A percentile compares a stretch with the other conserved stretches of the same genome.
These are phyloP conservation scores for Phthorimaea operculella DNA, from an alignment of 1,140 invertebrate genomes.

Conservation along the genomic window DNA sequence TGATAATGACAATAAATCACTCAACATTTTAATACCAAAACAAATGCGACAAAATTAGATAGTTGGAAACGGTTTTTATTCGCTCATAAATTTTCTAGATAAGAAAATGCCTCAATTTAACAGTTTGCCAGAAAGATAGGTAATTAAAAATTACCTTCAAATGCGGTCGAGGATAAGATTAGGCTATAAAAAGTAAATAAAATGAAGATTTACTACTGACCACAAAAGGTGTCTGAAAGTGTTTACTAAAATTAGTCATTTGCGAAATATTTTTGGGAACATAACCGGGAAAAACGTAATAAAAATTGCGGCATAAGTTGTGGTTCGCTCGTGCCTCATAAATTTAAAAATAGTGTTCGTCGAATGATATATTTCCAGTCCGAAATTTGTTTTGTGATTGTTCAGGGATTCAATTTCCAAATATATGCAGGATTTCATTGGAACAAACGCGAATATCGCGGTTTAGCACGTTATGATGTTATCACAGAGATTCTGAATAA, in stretches of 20 bases:
- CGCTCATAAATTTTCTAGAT: neutral
- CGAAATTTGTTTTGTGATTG: slow-evolving; percentile 9
- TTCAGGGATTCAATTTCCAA: slow-evolving; percentile 18
- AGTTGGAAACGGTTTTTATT: slow-evolving; percentile 4
- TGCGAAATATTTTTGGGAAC: neutral
- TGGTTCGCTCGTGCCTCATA: slow-evolving; percentile 13
- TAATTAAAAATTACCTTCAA: neutral
- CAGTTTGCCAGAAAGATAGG: neutral
- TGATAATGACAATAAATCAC: no score
- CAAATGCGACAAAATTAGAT: no score
- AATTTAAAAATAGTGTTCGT: slow-evolving; percentile 19
- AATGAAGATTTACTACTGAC: slow-evolving; percentile 21
- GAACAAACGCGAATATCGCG: no score
- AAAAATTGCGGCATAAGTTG: neutral
- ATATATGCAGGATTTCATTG: slow-evolving; percentile 14
- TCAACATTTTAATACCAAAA: no score
- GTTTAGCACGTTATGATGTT: no score
- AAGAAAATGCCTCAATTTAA: neutral
- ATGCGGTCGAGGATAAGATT: slow-evolving; percentile 6
- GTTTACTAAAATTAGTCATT: slow-evolving; percentile 29
- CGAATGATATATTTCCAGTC: slow-evolving; percentile 18
- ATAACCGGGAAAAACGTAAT: neutral
- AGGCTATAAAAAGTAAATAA: slow-evolving; percentile 14
- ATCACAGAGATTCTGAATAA: no score
- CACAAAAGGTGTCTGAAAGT: slow-evolving; percentile 15